Conservation (phyloP, 2,888 invertebrate species). For the Hydrotaea cyrtoneurina region DNA sequence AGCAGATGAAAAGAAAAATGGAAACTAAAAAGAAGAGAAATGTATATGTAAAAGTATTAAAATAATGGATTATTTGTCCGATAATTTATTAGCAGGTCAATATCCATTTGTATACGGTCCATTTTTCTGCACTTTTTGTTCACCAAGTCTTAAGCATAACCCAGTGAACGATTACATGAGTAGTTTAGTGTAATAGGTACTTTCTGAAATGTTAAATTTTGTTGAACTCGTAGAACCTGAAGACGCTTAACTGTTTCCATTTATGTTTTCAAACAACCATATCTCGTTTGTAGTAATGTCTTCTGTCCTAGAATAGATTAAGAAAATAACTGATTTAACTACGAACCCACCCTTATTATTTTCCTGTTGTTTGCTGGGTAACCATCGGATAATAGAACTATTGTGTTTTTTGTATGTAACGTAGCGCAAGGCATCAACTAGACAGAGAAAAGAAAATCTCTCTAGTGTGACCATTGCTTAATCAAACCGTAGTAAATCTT, state of each 20-base stretch:
- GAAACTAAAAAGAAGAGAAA: constrained; percentile 38
- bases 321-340: too few relatives aligned
- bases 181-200: too few relatives aligned
- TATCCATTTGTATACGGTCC: constrained; percentile 36
- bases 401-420: background rate
- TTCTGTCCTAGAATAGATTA: too few relatives aligned
- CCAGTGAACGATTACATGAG: background rate
- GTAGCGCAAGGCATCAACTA: background rate
- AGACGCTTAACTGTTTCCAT: too few relatives aligned
- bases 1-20: background rate
- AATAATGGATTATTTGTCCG: constrained; percentile 64
- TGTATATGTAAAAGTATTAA: constrained; percentile 57
- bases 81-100: constrained; percentile 66
- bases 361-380: background rate
- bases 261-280: too few relatives aligned
- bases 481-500: constrained; percentile 57
- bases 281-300: too few relatives aligned
- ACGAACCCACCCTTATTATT: too few relatives aligned
- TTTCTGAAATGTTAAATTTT: too few relatives aligned
- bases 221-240: too few relatives aligned
- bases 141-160: background rate
- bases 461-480: constrained; percentile 52
- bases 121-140: constrained; percentile 39
- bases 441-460: constrained; percentile 13
- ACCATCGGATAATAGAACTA: background rate